Evolutionary conservation across 2,888 invertebrate species (phyloP), one percentile per base, ranked within the genome.

Genomic region (Nomada hirtipes): DNA sequence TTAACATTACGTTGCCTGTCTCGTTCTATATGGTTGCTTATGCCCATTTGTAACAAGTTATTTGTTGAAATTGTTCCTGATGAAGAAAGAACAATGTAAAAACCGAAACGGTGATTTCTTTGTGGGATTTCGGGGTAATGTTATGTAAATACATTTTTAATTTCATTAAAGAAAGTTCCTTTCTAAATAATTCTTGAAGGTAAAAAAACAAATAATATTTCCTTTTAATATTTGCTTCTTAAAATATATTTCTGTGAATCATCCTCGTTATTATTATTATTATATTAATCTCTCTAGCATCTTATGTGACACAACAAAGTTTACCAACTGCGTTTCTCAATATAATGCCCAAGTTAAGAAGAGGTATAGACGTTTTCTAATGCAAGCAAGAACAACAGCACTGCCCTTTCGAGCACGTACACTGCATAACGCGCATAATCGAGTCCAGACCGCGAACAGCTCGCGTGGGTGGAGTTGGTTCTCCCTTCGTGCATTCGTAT

Each of bases 391-490:
- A 76, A 82, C 65, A 70, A 73, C 67, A 70, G 61, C 72, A 26
- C 11, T 80, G 72, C 76, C 59, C 60, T 80, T 80, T 82, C 65
- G 55, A 76, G 65, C 53, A 59, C 50, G 59, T 67, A 63, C 50
- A 47, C 26, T 15, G 29, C 29, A 36, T 53, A 57, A 47, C 20
- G 59, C 44, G 57, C 57, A 78, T 82, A 83, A 83, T 75, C 78
- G 74, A 63, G 76, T 44, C 18, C 82, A 68, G 64, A 52, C 47
- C 55, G 61, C 64, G 64, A 60, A 52, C 68, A 63, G 20, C 64
- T 71, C 74, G 65, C 67, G 82, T 83, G 80, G 89, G 77, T 78
- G 82, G 85, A 85, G 78, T 82, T 80, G 74, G 70, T 73, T 78
- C 86, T 76, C 72, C 63, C 65, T 72, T 76, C 59, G 70, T n/a